Base-by-base conservation (phyloP, 2,888 invertebrate genomes). In the Dicranocentrus wangi region DNA sequence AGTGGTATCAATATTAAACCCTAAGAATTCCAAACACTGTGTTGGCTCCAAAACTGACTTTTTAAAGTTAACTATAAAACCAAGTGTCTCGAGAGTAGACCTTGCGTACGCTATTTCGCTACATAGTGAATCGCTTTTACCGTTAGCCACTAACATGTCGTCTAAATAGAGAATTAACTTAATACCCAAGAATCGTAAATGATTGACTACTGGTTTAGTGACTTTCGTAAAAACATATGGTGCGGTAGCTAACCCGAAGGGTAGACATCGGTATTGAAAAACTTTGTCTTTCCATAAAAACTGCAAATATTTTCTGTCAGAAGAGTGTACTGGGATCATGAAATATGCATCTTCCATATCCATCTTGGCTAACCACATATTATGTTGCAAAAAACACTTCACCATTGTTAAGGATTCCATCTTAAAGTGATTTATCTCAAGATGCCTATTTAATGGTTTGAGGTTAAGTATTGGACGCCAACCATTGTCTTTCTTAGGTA, bases 271-370 rank as follows among this genome's bases (percentile, higher is more conserved):
- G n/a, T 65, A 65, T 23, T 65, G 42, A 21, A 42, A 65, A 13
- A 65, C 8, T n/a, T 10, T 19, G 17, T 43, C 23, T 5, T 43
- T 17, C 39, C 39, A 65, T 7, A 17, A 1, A 65, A 65, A 65
- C 25, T 43, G 65, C 8, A 65, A 42, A 43, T 42, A 65, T 42
- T 65, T 65, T 7, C 65, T 8, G n/a, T 65, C 42, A 19, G 7
- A 1, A 42, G 39, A 5, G 19, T 19, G 27, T 19, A 65, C 21
- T 19, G 65, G 43, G 2, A 65, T 23, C 3, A 43, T 7, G 21
- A 42, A 65, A 23, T 65, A 65, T 7, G 65, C 65, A 23, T 65
- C 65, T n/a, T 43, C 19, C 2, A 65, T 42, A 28, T 65, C 65
- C 17, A 65, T 21, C 42, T 65, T 65, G 3, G 42, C 10, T 23